Conservation (phyloP, 1,140 invertebrate species). For the Cepaea nemoralis region DNA sequence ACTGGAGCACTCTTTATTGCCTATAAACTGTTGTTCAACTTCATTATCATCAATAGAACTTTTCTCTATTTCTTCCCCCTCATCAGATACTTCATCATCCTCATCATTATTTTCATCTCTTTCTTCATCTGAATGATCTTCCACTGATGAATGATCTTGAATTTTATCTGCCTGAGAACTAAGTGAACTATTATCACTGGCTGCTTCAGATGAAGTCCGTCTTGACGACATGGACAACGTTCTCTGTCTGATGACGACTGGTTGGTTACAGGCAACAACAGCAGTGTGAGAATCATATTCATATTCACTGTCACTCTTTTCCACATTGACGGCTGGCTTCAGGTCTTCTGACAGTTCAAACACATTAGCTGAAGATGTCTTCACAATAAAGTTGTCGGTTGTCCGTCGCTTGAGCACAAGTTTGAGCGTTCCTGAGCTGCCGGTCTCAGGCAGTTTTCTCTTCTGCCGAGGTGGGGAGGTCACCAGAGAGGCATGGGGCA, state of each 20-base stretch:
- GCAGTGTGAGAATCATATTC: constrained; percentile 18
- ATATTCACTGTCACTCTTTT: constrained; percentile 41
- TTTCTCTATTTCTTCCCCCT: constrained; percentile 6
- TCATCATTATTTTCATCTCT: constrained; percentile 10
- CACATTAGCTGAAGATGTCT: constrained; percentile 12
- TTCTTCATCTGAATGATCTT: background rate
- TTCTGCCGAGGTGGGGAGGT: background rate
- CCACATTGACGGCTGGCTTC: constrained; percentile 29
- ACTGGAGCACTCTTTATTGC: background rate
- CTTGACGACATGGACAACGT: constrained; percentile 8
- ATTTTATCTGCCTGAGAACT: constrained; percentile 8
- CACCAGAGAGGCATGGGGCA: background rate
- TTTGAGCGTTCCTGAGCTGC: constrained; percentile 29
- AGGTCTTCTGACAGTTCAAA: constrained; percentile 2
- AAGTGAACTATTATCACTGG: background rate
- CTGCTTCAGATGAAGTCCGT: background rate
- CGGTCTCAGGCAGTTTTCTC: constrained; percentile 26
- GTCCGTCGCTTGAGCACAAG: constrained; percentile 25
- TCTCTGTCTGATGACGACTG: constrained; percentile 19
- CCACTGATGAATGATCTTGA: constrained; percentile 9
- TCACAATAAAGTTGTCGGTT: constrained; percentile 34
- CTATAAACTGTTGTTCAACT: background rate
- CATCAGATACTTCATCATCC: background rate
- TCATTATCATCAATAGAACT: constrained; percentile 11
- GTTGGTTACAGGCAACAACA: background rate